phyloP scores from a whole-genome alignment of 2,888 invertebrate species.

The Portevinia maculata region DNA sequence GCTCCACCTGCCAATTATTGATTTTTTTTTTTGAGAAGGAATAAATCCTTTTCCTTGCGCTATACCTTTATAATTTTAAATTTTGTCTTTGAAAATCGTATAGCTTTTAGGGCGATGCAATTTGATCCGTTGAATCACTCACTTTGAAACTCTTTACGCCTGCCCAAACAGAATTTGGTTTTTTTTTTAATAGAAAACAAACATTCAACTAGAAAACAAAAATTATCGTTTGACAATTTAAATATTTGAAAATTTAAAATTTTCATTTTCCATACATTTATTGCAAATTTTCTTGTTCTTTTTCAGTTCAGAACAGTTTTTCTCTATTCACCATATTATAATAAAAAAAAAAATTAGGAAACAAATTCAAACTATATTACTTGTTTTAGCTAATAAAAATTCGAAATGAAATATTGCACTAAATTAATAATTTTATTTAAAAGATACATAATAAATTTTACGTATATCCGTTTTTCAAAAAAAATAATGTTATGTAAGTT shows the following conservation, averaged over 20 bases:
- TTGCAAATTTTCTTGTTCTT: constrained; percentile 19
- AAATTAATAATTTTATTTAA: constrained; percentile 56
- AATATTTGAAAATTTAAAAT: constrained; percentile 46
- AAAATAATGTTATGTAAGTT: constrained; percentile 76
- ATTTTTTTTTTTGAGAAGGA: no score
- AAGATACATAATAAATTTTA: constrained; percentile 60
- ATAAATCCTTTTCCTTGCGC: no score
- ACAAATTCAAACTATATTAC: constrained; percentile 37
- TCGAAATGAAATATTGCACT: constrained; percentile 69
- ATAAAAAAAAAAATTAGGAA: constrained; percentile 31
- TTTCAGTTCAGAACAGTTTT: constrained; percentile 71
- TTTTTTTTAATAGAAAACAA: background rate
- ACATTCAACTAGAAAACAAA: constrained; percentile 43
- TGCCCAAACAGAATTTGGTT: background rate
- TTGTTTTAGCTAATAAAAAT: constrained; percentile 62
- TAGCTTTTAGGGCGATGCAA: no score
- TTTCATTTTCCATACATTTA: constrained; percentile 27
- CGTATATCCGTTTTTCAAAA: constrained; percentile 77
- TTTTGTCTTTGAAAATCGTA: no score
- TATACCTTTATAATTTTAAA: no score
- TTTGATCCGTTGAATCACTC: background rate
- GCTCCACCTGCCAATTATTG: no score
- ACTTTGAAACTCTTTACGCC: background rate
- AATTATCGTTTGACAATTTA: constrained; percentile 31
- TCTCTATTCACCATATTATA: constrained; percentile 40